These are phyloP conservation scores for Drosophila neutralis DNA, from an alignment of 2,888 invertebrate genomes.

Conservation along the genomic window DNA sequence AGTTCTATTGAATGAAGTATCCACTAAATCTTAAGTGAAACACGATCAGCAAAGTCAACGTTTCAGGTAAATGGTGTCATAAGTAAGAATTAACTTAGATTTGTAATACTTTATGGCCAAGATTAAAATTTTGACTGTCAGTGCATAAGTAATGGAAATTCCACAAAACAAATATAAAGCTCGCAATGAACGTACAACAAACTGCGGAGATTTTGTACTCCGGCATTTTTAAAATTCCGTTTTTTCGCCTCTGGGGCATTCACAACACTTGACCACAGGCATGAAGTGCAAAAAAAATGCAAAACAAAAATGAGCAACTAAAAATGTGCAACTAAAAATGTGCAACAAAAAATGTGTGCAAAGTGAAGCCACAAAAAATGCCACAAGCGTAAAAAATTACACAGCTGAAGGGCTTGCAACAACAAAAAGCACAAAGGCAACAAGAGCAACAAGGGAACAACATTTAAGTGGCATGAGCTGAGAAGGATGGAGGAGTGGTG, in stretches of 20 bases:
- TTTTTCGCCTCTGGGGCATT: conserved; percentile 23
- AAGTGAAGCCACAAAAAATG: conserved; percentile 49
- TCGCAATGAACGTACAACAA: background rate
- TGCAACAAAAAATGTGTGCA: conserved; percentile 28
- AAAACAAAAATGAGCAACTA: background rate
- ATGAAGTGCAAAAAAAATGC: conserved; percentile 20
- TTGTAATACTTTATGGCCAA: background rate
- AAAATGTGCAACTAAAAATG: conserved; percentile 9
- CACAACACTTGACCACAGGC: conserved; percentile 34
- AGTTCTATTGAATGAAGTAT: conserved; percentile 35
- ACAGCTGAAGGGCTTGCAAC: conserved; percentile 63
- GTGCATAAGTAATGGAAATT: conserved; percentile 12
- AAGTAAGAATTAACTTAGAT: background rate
- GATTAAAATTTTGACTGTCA: background rate
- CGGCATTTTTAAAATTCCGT: conserved; percentile 36
- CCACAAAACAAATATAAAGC: background rate
- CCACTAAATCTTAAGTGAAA: background rate
- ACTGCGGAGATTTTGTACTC: conserved; percentile 12
- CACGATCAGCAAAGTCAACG: background rate
- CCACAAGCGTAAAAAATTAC: conserved; percentile 56
- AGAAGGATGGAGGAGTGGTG: background rate
- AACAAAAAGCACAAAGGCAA: conserved; percentile 4
- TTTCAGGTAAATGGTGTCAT: conserved; percentile 58
- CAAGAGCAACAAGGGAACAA: conserved; percentile 26
- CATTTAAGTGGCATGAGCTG: conserved; percentile 17